Percentiles rank a stretch among this genome's conserved stretches.
Evolutionary conservation across 2,888 invertebrate genomes (phyloP).

Genomic region (Camponotus fellah): DNA sequence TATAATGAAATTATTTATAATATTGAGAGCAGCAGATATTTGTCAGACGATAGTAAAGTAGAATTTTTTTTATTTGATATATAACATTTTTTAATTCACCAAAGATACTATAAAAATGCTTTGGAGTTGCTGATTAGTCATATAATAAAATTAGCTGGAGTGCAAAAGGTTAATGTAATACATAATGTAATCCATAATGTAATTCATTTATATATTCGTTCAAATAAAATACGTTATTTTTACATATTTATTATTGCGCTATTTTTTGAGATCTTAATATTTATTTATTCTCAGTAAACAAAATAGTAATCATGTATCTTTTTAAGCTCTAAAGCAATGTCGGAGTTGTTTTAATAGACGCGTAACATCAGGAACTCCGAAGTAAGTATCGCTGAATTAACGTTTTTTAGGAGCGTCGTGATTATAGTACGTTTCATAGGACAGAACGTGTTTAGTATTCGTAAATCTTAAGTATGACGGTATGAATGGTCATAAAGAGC

Average conservation of each 20-base stretch:
- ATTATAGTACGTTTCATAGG: background rate
- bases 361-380: background rate
- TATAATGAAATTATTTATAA: too few relatives aligned
- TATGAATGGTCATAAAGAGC: conserved; percentile 5
- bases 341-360: background rate
- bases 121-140: too few relatives aligned
- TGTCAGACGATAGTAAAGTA: too few relatives aligned
- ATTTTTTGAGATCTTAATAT: background rate
- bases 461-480: conserved; percentile 24
- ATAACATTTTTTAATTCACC: too few relatives aligned
- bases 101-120: too few relatives aligned
- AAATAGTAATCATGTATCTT: conserved; percentile 1
- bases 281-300: background rate
- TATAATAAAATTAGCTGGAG: too few relatives aligned
- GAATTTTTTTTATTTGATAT: too few relatives aligned
- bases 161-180: too few relatives aligned
- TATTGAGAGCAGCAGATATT: too few relatives aligned
- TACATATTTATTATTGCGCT: background rate
- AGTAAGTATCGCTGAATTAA: conserved; percentile 8
- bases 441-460: conserved; percentile 13
- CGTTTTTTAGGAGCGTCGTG: background rate
- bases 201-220: background rate
- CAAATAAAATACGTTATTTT: background rate
- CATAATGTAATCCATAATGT: background rate
- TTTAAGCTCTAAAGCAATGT: background rate